Evolutionary conservation across 2,113 vertebrate species (phyloP).

Genomic region (Circaetus cinerascens): DNA sequence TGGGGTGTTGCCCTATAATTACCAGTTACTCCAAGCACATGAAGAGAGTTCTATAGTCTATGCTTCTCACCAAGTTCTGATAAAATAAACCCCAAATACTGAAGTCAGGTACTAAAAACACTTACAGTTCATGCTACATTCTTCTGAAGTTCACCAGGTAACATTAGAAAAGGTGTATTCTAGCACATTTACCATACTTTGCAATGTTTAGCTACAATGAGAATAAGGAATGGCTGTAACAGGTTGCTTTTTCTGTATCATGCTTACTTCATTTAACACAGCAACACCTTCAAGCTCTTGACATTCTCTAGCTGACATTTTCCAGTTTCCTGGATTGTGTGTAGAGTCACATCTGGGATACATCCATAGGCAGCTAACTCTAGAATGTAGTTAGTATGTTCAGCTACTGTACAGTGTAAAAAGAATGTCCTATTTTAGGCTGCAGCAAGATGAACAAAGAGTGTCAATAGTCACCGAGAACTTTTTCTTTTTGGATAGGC

Average conservation of each 20-base stretch:
- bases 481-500: slow-evolving; percentile 41
- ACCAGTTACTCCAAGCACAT: not conserved
- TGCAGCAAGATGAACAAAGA: not conserved
- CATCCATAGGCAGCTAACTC: not conserved
- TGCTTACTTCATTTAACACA: not conserved
- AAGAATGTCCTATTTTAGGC: not conserved
- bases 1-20: not conserved
- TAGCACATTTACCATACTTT: not conserved
- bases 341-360: not conserved
- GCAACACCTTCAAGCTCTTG: not conserved
- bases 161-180: not conserved
- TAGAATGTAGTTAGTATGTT: not conserved
- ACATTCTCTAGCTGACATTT: not conserved
- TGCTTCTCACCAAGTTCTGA: not conserved
- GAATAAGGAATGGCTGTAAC: accelerated
- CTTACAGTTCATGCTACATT: not conserved
- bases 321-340: not conserved
- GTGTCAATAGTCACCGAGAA: accelerated
- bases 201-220: not conserved
- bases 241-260: not conserved
- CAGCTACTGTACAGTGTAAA: not conserved
- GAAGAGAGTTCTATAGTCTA: not conserved
- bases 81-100: not conserved
- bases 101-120: not conserved
- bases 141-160: not conserved